These are phyloP conservation scores for Mesembrinibis cayennensis DNA, from an alignment of 2,113 vertebrate genomes.

Conservation along the genomic window DNA sequence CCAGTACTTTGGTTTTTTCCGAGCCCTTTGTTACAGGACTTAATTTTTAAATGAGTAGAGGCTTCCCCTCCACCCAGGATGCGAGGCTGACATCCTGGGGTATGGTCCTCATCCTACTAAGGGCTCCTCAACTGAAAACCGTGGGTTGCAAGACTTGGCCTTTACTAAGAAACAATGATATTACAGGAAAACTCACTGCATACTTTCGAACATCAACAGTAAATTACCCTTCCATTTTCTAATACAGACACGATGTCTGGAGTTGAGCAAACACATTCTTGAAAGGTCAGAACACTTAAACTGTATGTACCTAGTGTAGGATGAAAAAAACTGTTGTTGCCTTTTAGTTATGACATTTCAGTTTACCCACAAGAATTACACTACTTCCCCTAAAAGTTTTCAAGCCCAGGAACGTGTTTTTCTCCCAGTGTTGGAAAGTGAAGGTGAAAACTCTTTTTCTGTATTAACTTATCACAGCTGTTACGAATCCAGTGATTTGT, in stretches of 20 bases:
- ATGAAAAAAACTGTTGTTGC: constrained; percentile 19
- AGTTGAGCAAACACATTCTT: constrained; percentile 23
- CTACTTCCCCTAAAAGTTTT: constrained; percentile 31
- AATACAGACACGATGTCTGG: background rate
- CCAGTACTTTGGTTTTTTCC: background rate
- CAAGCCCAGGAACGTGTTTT: background rate
- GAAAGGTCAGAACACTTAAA: constrained; percentile 45
- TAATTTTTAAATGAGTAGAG: background rate
- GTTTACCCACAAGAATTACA: constrained; percentile 45
- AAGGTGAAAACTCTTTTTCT: background rate
- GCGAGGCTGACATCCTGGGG: background rate
- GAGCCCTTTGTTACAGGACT: background rate
- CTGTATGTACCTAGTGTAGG: background rate
- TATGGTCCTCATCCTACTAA: background rate
- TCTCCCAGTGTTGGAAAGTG: background rate
- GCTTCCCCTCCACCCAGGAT: background rate
- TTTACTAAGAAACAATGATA: background rate
- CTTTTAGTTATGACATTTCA: constrained; percentile 43
- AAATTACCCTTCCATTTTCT: background rate
- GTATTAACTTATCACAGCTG: background rate
- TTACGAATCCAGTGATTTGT: background rate
- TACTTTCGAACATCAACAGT: background rate
- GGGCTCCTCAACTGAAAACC: background rate
- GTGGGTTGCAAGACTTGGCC: background rate
- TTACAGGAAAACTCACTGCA: background rate